phyloP scores from a whole-genome alignment of 2,797 vertebrate genomes.

The Tamandua tetradactyla region DNA sequence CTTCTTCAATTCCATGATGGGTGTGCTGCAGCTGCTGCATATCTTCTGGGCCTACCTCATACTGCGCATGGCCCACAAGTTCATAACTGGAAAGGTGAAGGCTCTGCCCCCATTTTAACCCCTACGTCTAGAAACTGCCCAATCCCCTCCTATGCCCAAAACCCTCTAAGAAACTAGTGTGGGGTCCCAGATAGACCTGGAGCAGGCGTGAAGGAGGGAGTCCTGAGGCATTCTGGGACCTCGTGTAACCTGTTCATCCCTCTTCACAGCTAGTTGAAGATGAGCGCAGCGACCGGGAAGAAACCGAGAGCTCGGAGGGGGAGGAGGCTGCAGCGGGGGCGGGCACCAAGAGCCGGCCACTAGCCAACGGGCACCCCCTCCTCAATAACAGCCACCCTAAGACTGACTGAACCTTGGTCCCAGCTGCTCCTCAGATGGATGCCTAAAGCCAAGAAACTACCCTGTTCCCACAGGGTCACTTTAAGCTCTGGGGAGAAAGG shows the following conservation, averaged over 20 bases:
- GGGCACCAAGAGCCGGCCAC: constrained; percentile 87
- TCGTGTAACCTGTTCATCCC: neutral
- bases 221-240: no score
- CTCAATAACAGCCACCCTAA: constrained; percentile 95
- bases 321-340: constrained; percentile 80
- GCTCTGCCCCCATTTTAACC: neutral
- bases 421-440: constrained; percentile 45
- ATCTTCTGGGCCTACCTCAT: constrained; percentile 97
- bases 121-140: neutral
- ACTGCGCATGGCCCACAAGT: constrained; percentile 94
- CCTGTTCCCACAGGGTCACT: constrained; percentile 9
- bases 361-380: constrained; percentile 90
- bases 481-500: constrained; percentile 28
- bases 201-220: fast-evolving
- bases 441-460: constrained; percentile 56
- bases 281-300: constrained; percentile 94
- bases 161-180: neutral
- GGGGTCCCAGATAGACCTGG: neutral
- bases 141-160: neutral
- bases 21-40: constrained; percentile 92
- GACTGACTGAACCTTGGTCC: constrained; percentile 87
- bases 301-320: constrained; percentile 89
- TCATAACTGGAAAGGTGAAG: constrained; percentile 94
- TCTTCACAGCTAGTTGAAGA: constrained; percentile 92
- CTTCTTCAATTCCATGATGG: constrained; percentile 96